Base-by-base conservation (phyloP, 35 echinoderm and acorn worm species). In the Hemicentrotus pulcherrimus region DNA sequence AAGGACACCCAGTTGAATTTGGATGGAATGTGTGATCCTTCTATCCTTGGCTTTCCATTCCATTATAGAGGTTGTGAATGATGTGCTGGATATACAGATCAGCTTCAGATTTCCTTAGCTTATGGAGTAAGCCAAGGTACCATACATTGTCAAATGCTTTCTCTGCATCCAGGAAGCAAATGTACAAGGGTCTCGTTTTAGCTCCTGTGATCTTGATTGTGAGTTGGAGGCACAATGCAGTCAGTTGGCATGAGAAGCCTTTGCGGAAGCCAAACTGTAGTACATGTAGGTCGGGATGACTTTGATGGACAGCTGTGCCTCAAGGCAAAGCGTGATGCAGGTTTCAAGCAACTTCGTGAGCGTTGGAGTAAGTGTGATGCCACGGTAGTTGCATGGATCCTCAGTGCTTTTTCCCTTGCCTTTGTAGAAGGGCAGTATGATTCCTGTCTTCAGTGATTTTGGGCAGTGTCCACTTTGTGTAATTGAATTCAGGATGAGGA, bases 251-350 rank as follows among this genome's bases (percentile, higher is more conserved):
- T 12, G 46, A 92, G 12, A 47, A 47, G 4, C 24, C 0, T 46
- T 48, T 92, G 11, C 22, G 45, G 3, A 50, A 52, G 14, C 91
- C 46, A 52, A 52, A 92, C 22, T 92, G 91, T 11, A 50, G 91
- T n/a, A n/a, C n/a, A n/a, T n/a, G n/a, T 52, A 52, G 31, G 46
- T 92, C 91, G 91, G 91, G 8, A 92, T 92, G 22, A 52, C 47
- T 0, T 41, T 52, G n/a, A 31, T 92, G 13, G 91, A 47, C 2
- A 92, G 46, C n/a, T 46, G 47, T 5, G 7, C 3, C 24, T 92
- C 28, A 3, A 92, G 35, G n/a, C 9, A 33, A 22, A 46, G 91
- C n/a, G 52, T 92, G 16, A 92, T 9, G 91, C 35, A 52, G 6
- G n/a, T 0, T 19, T 92, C 91, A 4, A 92, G 91, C 11, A 92